Percentiles rank a stretch among this genome's conserved stretches.
Conservation (phyloP, 1,140 invertebrate genomes). For the Ctenoplectra terminalis region DNA sequence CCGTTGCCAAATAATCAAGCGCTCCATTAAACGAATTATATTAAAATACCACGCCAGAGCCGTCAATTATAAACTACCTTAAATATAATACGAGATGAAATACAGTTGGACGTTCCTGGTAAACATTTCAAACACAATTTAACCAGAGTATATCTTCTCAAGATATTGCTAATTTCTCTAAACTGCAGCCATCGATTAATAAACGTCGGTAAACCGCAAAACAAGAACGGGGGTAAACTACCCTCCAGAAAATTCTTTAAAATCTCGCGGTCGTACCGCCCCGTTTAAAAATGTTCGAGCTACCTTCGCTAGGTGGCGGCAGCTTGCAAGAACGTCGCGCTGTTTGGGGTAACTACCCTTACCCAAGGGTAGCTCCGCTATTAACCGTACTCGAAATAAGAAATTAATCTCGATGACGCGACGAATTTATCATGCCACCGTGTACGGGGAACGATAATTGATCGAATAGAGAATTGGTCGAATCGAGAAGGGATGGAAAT, state of each 20-base stretch:
- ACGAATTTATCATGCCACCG: background rate
- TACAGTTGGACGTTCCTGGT: background rate
- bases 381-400: constrained; percentile 51
- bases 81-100: background rate
- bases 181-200: background rate
- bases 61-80: background rate
- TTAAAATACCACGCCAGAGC: background rate
- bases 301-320: constrained; percentile 64
- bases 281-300: constrained; percentile 57
- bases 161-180: background rate
- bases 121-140: background rate
- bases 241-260: background rate
- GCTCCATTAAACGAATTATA: background rate
- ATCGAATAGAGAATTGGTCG: background rate
- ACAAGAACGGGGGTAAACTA: background rate
- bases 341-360: constrained; percentile 36
- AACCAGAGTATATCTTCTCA: background rate
- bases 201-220: background rate
- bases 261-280: background rate
- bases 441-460: constrained; percentile 11
- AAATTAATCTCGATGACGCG: background rate
- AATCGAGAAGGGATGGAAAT: background rate
- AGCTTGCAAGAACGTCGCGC: constrained; percentile 48
- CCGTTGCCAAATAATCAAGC: background rate
- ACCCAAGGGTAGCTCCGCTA: background rate